Evolutionary conservation across 1,140 invertebrate species (phyloP), one percentile per base, ranked within the genome.

Genomic region (Sitobion miscanthi): DNA sequence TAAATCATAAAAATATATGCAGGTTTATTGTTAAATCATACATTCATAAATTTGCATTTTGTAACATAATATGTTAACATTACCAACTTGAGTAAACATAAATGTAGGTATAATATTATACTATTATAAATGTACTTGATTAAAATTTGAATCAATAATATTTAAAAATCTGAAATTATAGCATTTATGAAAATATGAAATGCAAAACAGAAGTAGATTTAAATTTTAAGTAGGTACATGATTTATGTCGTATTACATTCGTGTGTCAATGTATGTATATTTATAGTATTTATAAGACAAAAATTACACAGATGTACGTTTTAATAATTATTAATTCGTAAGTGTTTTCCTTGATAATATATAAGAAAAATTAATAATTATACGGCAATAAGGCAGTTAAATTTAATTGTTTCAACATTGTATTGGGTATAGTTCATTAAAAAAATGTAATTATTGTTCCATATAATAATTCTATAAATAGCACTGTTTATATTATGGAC

Each of bases 341-440:
- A 25, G 30, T 69, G 30, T 69, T 69, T 69, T 69, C 30, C 62
- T 69, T 69, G 30, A n/a, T 69, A 69, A 69, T 69, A 69, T 30
- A 69, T 30, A 69, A 69, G 62, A 69, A 30, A 69, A 52, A 52
- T 47, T 47, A 47, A 47, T 47, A 57, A 57, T 69, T 69, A 69
- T 69, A 69, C 62, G 30, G 62, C 62, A 69, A 69, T 69, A 69
- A 69, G 30, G 30, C 30, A 30, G 62, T 69, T 30, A 69, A 69
- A 69, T 69, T 69, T 69, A 69, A 69, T 69, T 69, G 62, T 69
- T 69, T 69, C 62, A 69, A 69, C 62, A 69, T 69, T 69, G 62
- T 69, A n/a, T 69, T 69, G 30, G 62, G 62, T n/a, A 69, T 69
- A n/a, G 62, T 69, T 69, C 62, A 69, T 69, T 69, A 52, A 69